phyloP scores from a whole-genome alignment of 2,113 vertebrate species.

The Calonectris borealis region DNA sequence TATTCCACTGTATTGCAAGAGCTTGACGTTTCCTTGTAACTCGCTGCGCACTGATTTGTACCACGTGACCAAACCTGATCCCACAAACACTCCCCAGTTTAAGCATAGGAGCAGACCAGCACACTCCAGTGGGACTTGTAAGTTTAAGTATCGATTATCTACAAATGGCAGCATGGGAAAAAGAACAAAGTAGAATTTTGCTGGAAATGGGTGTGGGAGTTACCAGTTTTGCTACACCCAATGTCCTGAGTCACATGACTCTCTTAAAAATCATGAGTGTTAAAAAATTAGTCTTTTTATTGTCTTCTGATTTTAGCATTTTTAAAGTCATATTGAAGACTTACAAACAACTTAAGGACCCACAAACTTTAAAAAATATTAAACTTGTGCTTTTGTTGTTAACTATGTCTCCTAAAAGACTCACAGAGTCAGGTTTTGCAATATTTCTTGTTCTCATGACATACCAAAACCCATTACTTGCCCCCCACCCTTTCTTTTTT shows the following conservation, averaged over 20 bases:
- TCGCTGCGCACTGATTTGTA: neutral
- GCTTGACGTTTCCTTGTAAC: neutral
- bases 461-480: neutral
- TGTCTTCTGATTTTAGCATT: neutral
- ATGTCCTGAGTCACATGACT: neutral
- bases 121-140: neutral
- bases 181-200: neutral
- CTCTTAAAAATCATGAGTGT: neutral
- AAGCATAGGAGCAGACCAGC: neutral
- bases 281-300: neutral
- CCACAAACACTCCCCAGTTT: neutral
- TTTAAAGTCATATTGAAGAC: neutral
- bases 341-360: neutral
- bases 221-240: neutral
- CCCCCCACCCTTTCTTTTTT: neutral
- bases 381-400: neutral
- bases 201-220: neutral
- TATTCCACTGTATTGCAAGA: neutral
- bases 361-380: neutral
- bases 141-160: neutral
- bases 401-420: neutral
- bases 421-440: neutral
- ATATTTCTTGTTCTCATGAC: neutral
- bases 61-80: slow-evolving; percentile 22
- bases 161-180: neutral